Conservation (phyloP, 1,140 invertebrate genomes). For the Leptopilina boulardi region DNA sequence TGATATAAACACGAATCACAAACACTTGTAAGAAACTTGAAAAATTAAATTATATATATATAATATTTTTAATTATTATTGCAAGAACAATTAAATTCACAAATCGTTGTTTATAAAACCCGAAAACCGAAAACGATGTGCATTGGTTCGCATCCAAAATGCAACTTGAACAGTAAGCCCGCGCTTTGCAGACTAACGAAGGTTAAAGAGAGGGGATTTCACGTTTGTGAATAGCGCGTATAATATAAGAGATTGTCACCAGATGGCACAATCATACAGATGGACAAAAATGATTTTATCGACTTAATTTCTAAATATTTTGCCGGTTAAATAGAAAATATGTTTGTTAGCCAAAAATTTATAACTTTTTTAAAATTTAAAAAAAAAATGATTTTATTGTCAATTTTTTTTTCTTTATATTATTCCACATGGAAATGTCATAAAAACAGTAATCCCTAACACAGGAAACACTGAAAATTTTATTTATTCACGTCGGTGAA, state of each 20-base stretch:
- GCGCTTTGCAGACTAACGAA: slow-evolving; percentile 64
- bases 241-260: neutral
- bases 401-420: no score
- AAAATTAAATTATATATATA: neutral
- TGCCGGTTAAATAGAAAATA: no score
- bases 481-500: no score
- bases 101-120: slow-evolving; percentile 42
- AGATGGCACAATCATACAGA: neutral
- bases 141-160: slow-evolving; percentile 72
- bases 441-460: no score
- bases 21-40: neutral
- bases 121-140: slow-evolving; percentile 68
- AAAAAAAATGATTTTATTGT: no score
- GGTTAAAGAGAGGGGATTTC: slow-evolving; percentile 43
- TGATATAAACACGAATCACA: neutral
- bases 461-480: no score
- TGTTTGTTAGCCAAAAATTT: no score
- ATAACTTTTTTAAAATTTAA: no score
- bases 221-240: neutral
- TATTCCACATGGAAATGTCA: no score
- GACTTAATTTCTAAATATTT: no score
- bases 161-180: slow-evolving; percentile 71
- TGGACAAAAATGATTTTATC: neutral
- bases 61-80: neutral
- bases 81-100: neutral